phyloP scores from a whole-genome alignment of 1,140 invertebrate genomes.

The Asbolus verrucosus region DNA sequence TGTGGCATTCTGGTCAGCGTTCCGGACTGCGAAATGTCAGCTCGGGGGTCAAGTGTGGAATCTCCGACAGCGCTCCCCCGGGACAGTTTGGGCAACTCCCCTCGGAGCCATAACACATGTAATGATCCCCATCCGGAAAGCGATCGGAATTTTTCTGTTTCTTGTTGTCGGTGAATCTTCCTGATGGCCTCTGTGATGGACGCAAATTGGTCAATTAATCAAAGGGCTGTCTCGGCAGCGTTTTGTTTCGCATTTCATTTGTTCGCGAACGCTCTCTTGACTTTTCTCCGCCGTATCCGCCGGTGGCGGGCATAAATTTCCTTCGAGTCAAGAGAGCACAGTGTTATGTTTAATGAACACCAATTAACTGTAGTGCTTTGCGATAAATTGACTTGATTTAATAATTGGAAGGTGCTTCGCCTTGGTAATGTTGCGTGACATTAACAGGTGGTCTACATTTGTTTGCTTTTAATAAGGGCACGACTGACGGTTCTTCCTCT shows the following conservation, averaged over 20 bases:
- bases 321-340: slow-evolving; percentile 1
- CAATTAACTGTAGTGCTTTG: slow-evolving; percentile 27
- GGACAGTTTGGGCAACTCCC: too few species aligned
- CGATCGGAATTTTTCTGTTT: too few species aligned
- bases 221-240: too few species aligned
- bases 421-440: slow-evolving; percentile 10
- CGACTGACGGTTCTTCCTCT: too few species aligned
- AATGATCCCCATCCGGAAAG: too few species aligned
- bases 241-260: slow-evolving; percentile 17
- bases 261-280: not conserved
- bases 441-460: slow-evolving; percentile 36
- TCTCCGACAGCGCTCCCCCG: too few species aligned
- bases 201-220: slow-evolving; percentile 35
- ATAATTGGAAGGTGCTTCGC: slow-evolving; percentile 27
- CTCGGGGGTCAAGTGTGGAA: too few species aligned
- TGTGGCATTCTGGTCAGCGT: too few species aligned
- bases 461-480: slow-evolving; percentile 10
- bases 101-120: too few species aligned
- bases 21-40: too few species aligned
- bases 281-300: not conserved
- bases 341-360: slow-evolving; percentile 33
- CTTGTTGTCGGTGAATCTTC: too few species aligned
- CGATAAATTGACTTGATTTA: slow-evolving; percentile 33
- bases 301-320: not conserved
- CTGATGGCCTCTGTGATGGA: too few species aligned